Evolutionary conservation across 1,140 invertebrate species (phyloP), one percentile per base, ranked within the genome.

Genomic region (Lysiphlebus fabarum): DNA sequence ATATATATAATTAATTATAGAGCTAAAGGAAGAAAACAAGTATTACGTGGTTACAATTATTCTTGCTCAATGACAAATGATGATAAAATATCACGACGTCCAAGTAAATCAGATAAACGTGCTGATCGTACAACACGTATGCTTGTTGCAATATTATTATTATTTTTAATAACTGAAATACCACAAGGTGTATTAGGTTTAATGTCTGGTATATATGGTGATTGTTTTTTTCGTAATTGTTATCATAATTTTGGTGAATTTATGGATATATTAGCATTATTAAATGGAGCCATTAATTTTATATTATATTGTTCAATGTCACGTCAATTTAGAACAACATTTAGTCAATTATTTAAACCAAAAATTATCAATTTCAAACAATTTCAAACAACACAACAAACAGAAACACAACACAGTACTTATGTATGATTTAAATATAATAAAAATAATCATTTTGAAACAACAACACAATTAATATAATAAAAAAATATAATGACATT

Each of bases 301-400:
- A 88, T 98, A 44, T 82, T 98, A 6, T 98, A 97, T 72, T 96
- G 94, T 65, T 87, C 89, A 34, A 98, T 97, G 95, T 94, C 91
- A 43, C 83, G 90, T 48, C 93, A 96, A 81, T 98, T 97, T 74
- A 82, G 95, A 10, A 84, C 86, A 47, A 95, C 92, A 1, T 96
- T 96, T 70, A 84, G 86, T 4, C 85, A 87, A 58, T 69, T 94
- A 40, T 90, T 95, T 63, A 78, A 77, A 51, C 75, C 74, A 0
- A 70, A 57, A 37, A 66, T 75, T 7, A 70, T 76, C 49, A 67
- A 67, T 47, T n/a, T n/a, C n/a, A 78, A 76, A 14, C 74, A 73
- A 70, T 70, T 82, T 70, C 62, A 82, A 65, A 58, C 77, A 73
- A 59, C 81, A 58, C 64, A 81, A 70, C 79, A 82, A 64, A 83